Conservation (phyloP, 2,888 invertebrate species). For the Tyria jacobaeae region DNA sequence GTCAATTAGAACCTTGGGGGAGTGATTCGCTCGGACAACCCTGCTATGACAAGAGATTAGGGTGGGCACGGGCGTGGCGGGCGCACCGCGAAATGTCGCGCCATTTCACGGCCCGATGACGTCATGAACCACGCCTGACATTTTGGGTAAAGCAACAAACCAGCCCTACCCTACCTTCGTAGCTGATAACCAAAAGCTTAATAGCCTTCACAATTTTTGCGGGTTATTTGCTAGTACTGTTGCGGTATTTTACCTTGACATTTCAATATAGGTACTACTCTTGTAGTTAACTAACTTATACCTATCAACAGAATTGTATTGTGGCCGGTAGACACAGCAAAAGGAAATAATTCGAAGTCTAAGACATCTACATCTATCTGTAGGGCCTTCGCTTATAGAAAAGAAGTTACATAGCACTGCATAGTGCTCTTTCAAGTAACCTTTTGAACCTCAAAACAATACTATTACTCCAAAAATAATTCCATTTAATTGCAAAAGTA, state of each 20-base stretch:
- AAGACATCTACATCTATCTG: too few relatives aligned
- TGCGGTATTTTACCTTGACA: conserved; percentile 73
- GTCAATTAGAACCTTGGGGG: conserved; percentile 63
- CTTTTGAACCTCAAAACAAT: too few relatives aligned
- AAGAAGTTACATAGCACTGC: too few relatives aligned
- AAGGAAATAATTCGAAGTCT: too few relatives aligned
- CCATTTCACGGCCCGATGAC: conserved; percentile 79
- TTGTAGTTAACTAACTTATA: background rate
- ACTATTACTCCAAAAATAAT: too few relatives aligned
- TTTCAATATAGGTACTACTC: conserved; percentile 54
- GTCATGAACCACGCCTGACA: conserved; percentile 84
- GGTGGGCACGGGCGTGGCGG: conserved; percentile 79
- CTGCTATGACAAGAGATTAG: conserved; percentile 77
- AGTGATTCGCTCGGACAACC: conserved; percentile 72
- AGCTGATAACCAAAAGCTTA: conserved; percentile 79
- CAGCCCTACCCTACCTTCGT: conserved; percentile 78
- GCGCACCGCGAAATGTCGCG: conserved; percentile 80
- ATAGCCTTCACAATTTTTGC: conserved; percentile 72
- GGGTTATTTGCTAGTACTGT: conserved; percentile 69
- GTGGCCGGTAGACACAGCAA: too few relatives aligned
- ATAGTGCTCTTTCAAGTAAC: too few relatives aligned
- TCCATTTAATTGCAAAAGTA: too few relatives aligned
- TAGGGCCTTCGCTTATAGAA: too few relatives aligned
- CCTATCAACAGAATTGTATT: too few relatives aligned
- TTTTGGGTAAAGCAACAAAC: conserved; percentile 80